These are phyloP conservation scores for Pelmatolapia mariae DNA, from an alignment of 2,113 vertebrate species.

Conservation along the genomic window DNA sequence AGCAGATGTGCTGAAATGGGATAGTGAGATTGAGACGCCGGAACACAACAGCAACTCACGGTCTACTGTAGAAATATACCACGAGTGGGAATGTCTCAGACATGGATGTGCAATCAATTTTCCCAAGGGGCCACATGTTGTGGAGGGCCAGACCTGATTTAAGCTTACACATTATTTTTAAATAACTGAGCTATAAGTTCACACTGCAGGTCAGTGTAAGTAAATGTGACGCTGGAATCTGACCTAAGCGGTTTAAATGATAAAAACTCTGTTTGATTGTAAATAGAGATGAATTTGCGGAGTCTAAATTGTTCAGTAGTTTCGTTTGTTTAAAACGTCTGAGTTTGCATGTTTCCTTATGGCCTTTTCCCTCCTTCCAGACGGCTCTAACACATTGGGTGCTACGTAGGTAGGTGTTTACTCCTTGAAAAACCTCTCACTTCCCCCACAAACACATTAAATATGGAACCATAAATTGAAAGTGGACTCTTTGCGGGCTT, in stretches of 20 bases:
- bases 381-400: slow-evolving; percentile 40
- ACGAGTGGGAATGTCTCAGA: background rate
- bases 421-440: slow-evolving; percentile 49
- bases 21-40: background rate
- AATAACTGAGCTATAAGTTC: background rate
- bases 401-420: slow-evolving; percentile 59
- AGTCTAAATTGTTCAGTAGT: background rate
- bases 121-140: background rate
- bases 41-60: background rate
- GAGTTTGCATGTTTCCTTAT: slow-evolving; percentile 26
- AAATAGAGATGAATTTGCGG: background rate
- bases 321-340: background rate
- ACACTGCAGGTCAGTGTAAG: background rate
- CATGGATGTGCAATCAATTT: background rate
- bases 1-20: background rate
- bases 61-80: background rate
- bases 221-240: background rate
- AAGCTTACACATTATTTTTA: background rate
- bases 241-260: background rate
- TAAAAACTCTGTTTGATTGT: background rate
- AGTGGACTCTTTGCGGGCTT: slow-evolving; percentile 34
- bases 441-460: slow-evolving; percentile 66
- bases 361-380: background rate
- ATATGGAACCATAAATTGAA: slow-evolving; percentile 60
- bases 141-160: background rate